Percentiles rank a stretch among this genome's conserved stretches.
These are phyloP conservation scores for Ancistrus triradiatus DNA, from an alignment of 2,113 vertebrate genomes.

Conservation along the genomic window DNA sequence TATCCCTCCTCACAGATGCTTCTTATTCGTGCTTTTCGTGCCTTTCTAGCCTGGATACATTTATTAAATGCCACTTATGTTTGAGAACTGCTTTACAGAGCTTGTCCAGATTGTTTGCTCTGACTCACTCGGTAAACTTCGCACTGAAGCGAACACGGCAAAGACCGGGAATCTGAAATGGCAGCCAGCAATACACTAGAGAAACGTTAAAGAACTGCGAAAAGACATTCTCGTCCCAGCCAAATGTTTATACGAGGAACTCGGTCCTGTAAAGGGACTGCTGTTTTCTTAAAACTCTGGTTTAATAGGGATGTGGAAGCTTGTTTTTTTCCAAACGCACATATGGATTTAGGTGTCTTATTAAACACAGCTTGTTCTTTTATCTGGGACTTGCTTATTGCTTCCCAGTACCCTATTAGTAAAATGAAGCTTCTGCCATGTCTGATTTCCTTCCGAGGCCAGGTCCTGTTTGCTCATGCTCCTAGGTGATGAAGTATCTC, in stretches of 20 bases:
- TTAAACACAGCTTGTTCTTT: conserved; percentile 23
- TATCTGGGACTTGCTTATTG: neutral
- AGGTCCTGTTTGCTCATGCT: conserved; percentile 3
- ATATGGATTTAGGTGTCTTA: conserved; percentile 22
- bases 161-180: neutral
- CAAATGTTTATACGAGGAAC: conserved; percentile 33
- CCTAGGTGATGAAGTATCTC: conserved; percentile 35
- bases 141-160: conserved; percentile 16
- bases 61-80: conserved; percentile 26
- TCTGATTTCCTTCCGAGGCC: conserved; percentile 33
- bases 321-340: conserved; percentile 10
- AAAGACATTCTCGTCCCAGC: conserved; percentile 20
- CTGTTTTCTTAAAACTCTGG: conserved; percentile 25
- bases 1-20: conserved; percentile 63
- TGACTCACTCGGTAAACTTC: conserved; percentile 15
- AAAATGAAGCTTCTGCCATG: conserved; percentile 3
- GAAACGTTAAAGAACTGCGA: conserved; percentile 22
- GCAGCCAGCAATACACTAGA: neutral
- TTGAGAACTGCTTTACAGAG: conserved; percentile 11
- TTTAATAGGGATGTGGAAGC: conserved; percentile 43
- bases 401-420: conserved; percentile 6
- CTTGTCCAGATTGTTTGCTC: neutral
- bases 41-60: conserved; percentile 29
- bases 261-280: conserved; percentile 2
- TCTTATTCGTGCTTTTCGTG: conserved; percentile 46